Evolutionary conservation across 2,113 vertebrate genomes (phyloP).

Genomic region (Hemibagrus wyckioides): DNA sequence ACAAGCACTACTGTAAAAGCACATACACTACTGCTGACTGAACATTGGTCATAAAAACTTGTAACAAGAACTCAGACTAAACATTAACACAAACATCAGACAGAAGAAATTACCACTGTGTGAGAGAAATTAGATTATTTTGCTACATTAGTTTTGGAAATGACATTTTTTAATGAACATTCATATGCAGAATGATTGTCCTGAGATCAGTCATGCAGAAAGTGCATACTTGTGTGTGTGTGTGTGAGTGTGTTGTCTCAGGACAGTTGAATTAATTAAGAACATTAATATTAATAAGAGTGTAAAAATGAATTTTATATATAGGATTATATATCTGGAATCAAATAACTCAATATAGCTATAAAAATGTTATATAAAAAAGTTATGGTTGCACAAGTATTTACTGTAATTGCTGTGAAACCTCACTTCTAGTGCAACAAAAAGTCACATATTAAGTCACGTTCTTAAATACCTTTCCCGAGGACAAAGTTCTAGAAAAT

Average conservation of each 20-base stretch:
- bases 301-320: too few species aligned
- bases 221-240: conserved; percentile 9
- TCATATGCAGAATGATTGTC: neutral
- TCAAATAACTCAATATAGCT: too few species aligned
- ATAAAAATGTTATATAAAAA: too few species aligned
- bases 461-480: too few species aligned
- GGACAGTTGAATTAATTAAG: too few species aligned
- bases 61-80: neutral
- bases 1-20: neutral
- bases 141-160: neutral
- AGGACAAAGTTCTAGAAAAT: too few species aligned
- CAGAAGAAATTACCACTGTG: neutral
- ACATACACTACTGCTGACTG: neutral
- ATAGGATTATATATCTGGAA: too few species aligned
- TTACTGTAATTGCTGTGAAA: too few species aligned
- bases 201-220: neutral
- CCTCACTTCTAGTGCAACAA: too few species aligned
- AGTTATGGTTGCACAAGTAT: too few species aligned
- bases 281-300: too few species aligned
- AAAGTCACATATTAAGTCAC: too few species aligned
- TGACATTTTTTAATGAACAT: neutral
- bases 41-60: neutral
- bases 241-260: conserved; percentile 34
- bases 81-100: neutral
- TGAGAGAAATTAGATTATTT: neutral